Percentiles rank a stretch among this genome's conserved stretches.
Conservation (phyloP, 2,888 invertebrate genomes). For the Eledona agricola region DNA sequence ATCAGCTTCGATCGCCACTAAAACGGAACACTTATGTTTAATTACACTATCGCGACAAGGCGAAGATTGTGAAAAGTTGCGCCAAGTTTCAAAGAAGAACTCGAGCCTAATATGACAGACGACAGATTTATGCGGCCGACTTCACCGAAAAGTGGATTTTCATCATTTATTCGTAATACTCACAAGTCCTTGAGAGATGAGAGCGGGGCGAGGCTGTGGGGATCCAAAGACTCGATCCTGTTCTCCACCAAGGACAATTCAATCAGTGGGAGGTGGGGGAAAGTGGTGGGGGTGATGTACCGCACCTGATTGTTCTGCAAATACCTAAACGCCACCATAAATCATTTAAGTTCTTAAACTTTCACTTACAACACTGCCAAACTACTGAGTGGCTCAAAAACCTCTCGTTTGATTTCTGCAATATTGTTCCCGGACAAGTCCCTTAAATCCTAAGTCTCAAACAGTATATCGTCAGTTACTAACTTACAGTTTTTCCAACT, state of each 20-base stretch:
- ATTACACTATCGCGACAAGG: too few relatives aligned
- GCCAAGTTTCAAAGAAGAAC: too few relatives aligned
- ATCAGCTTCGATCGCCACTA: too few relatives aligned
- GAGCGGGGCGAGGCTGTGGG: slow-evolving; percentile 58
- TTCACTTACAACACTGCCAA: slow-evolving; percentile 20
- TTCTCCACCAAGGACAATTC: slow-evolving; percentile 65
- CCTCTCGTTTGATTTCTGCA: slow-evolving; percentile 8
- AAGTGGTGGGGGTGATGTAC: slow-evolving; percentile 54
- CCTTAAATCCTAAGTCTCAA: slow-evolving; percentile 22
- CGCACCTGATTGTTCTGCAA: slow-evolving; percentile 62
- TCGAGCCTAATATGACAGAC: not conserved
- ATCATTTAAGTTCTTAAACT: not conserved
- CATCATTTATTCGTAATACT: slow-evolving; percentile 50
- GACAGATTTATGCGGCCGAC: not conserved
- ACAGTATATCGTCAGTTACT: slow-evolving; percentile 6
- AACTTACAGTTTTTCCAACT: slow-evolving; percentile 35
- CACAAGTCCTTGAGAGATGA: slow-evolving; percentile 62
- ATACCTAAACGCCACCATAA: slow-evolving; percentile 47
- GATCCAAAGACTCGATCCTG: slow-evolving; percentile 57
- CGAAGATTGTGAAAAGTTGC: too few relatives aligned
- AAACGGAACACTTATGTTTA: too few relatives aligned
- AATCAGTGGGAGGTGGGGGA: slow-evolving; percentile 59
- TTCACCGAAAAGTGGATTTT: not conserved
- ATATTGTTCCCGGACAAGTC: slow-evolving; percentile 26
- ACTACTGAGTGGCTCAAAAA: slow-evolving; percentile 12